Conservation (phyloP, 2,113 vertebrate species). For the Megaceryle maxima region DNA sequence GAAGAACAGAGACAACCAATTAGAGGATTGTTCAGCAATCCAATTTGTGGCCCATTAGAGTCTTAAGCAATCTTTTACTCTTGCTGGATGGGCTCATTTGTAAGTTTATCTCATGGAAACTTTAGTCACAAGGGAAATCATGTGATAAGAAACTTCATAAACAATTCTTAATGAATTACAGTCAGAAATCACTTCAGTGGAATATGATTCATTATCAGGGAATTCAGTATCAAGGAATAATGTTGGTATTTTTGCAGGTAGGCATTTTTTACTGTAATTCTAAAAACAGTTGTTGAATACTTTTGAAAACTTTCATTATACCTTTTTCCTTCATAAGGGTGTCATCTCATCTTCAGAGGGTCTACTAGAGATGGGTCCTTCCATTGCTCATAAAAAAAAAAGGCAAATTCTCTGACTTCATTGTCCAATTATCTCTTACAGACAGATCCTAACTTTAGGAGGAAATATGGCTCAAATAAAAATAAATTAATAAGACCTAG, state of each 20-base stretch:
- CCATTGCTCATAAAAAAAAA: neutral
- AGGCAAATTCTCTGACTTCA: neutral
- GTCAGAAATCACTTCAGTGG: neutral
- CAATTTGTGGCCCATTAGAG: slow-evolving; percentile 58
- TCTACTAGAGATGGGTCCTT: neutral
- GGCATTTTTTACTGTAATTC: neutral
- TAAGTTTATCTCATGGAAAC: slow-evolving; percentile 22
- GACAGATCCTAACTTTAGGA: neutral
- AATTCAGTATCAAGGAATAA: neutral
- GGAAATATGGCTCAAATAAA: neutral
- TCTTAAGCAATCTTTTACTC: neutral
- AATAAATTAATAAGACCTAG: neutral
- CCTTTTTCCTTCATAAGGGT: neutral
- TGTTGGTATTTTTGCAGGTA: neutral
- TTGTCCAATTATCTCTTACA: neutral
- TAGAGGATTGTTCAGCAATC: slow-evolving; percentile 36
- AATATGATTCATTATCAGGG: neutral
- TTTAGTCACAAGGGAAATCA: neutral
- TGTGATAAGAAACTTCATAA: neutral
- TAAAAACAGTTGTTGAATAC: neutral
- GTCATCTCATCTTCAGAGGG: neutral
- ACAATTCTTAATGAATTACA: neutral
- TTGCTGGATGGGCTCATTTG: neutral
- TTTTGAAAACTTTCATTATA: neutral
- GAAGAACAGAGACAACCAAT: slow-evolving; percentile 40